phyloP scores from a whole-genome alignment of 2,113 vertebrate species.

The Willisornis vidua region DNA sequence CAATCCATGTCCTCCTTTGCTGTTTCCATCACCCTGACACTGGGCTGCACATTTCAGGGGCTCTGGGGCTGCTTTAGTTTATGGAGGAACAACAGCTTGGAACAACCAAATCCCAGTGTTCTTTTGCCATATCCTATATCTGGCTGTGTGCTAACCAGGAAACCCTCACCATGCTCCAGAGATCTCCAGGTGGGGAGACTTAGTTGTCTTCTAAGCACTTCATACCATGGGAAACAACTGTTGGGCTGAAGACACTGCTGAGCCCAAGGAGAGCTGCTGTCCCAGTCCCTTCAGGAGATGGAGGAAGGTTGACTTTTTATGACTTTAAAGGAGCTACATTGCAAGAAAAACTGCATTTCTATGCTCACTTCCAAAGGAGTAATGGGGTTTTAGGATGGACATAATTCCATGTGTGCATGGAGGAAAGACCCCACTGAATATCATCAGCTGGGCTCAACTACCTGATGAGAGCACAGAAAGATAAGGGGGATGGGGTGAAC shows the following conservation, averaged over 20 bases:
- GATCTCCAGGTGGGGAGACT: not conserved
- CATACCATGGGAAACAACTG: not conserved
- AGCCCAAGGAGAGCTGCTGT: not conserved
- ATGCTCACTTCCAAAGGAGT: not conserved
- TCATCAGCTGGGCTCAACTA: not conserved
- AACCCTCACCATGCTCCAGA: not conserved
- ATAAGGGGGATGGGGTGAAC: not conserved
- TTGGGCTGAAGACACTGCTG: fast-evolving
- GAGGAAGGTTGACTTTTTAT: not conserved
- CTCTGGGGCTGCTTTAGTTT: not conserved
- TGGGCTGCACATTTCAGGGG: not conserved
- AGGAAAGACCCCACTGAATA: not conserved
- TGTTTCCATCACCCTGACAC: constrained; percentile 7
- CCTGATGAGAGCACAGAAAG: fast-evolving
- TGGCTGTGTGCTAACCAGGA: not conserved
- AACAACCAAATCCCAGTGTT: not conserved
- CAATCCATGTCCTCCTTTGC: not conserved
- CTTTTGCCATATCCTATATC: not conserved
- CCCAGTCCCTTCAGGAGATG: not conserved
- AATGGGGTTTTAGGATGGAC: not conserved
- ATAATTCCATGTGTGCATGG: fast-evolving
- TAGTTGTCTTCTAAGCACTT: not conserved
- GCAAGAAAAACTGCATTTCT: not conserved
- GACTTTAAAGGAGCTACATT: not conserved
- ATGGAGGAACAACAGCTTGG: not conserved